A percentile compares a stretch with the other conserved stretches of the same genome.
phyloP scores from a whole-genome alignment of 64 coral and sea anemone species.

The Porites australiensis region DNA sequence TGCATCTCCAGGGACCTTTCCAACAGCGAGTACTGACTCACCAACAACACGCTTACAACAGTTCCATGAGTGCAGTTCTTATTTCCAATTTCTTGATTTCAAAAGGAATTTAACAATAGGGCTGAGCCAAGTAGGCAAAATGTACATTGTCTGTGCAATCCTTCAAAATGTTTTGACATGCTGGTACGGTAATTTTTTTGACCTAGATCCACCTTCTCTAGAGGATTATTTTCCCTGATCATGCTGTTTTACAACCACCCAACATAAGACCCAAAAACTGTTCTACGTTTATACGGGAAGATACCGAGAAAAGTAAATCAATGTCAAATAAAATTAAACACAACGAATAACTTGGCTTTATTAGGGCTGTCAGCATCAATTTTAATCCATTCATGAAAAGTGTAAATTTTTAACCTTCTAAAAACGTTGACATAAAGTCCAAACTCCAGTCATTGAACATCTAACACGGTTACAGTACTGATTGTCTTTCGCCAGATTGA shows the following conservation, averaged over 20 bases:
- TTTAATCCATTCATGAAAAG: too few species aligned
- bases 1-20: too few species aligned
- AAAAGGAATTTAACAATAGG: too few species aligned
- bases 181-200: conserved; percentile 19
- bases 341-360: conserved; percentile 2
- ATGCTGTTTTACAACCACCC: too few species aligned
- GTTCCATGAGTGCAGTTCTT: not conserved
- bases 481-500: too few species aligned
- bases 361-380: not conserved
- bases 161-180: conserved; percentile 37
- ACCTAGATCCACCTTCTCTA: conserved; percentile 12
- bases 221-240: too few species aligned
- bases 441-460: not conserved
- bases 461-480: not conserved
- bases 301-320: conserved; percentile 16
- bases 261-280: too few species aligned
- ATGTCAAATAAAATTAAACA: conserved; percentile 13
- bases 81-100: too few species aligned
- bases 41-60: too few species aligned
- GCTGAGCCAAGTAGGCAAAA: too few species aligned
- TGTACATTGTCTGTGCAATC: too few species aligned
- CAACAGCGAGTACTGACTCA: too few species aligned
- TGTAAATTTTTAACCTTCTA: not conserved
- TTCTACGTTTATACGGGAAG: not conserved
- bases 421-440: not conserved